Evolutionary conservation across 2,888 invertebrate species (phyloP).

Genomic region (Lacanobia wlatinum): DNA sequence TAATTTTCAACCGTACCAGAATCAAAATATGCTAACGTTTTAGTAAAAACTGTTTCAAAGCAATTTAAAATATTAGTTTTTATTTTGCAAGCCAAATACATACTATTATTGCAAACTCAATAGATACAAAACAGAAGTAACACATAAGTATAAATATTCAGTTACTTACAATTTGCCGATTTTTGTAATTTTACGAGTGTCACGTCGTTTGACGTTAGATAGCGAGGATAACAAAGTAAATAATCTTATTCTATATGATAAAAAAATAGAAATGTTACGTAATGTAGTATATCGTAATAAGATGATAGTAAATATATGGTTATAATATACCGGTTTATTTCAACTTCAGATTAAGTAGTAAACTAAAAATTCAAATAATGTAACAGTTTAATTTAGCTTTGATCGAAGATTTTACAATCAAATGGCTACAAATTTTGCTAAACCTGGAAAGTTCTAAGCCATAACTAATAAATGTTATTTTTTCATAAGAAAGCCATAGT

Average conservation of each 20-base stretch:
- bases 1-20: not conserved
- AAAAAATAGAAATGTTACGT: not conserved
- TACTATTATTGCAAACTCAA: too few relatives aligned
- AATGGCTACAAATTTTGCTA: not conserved
- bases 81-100: too few relatives aligned
- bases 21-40: too few relatives aligned
- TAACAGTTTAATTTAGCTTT: not conserved
- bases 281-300: not conserved
- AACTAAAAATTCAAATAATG: not conserved
- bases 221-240: not conserved
- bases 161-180: too few relatives aligned
- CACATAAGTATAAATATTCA: too few relatives aligned
- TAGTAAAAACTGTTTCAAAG: not conserved
- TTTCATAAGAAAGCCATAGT: too few relatives aligned
- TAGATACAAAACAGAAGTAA: too few relatives aligned
- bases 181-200: too few relatives aligned
- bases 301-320: not conserved
- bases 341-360: not conserved
- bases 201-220: not conserved
- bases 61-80: too few relatives aligned
- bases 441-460: not conserved
- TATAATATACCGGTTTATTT: not conserved
- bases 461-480: too few relatives aligned
- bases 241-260: constrained; percentile 8
- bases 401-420: not conserved